These are phyloP conservation scores for Chrysogorgia sp. DNA, from an alignment of 92 coral and sea anemone species.

Conservation along the genomic window DNA sequence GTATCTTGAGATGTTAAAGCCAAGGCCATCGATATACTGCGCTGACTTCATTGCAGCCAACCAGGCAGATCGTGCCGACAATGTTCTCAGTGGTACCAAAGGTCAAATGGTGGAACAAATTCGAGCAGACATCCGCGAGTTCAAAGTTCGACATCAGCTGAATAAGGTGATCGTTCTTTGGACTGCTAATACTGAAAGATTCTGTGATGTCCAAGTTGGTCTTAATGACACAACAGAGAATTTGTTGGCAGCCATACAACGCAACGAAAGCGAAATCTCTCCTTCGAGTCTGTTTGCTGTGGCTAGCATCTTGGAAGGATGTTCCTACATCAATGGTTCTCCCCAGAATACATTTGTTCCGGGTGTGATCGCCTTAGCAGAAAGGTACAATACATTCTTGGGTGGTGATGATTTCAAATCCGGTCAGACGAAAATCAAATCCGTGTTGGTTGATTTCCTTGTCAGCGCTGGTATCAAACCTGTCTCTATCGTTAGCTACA, in stretches of 20 bases:
- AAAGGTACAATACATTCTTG: constrained; percentile 73
- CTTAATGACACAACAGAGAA: constrained; percentile 91
- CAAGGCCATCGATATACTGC: constrained; percentile 94
- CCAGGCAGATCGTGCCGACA: constrained; percentile 94
- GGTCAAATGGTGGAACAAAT: constrained; percentile 91
- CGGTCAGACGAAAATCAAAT: constrained; percentile 97
- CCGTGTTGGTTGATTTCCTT: constrained; percentile 95
- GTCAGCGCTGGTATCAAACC: constrained; percentile 99
- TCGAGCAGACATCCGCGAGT: constrained; percentile 86
- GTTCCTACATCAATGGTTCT: constrained; percentile 97
- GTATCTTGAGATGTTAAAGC: constrained; percentile 74
- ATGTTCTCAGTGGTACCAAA: constrained; percentile 81
- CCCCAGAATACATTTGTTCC: constrained; percentile 97
- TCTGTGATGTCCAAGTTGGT: constrained; percentile 85
- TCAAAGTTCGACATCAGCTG: constrained; percentile 68
- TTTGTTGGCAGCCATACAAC: constrained; percentile 75
- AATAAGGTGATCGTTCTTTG: constrained; percentile 93
- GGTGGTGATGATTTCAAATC: constrained; percentile 99
- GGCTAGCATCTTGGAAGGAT: constrained; percentile 91
- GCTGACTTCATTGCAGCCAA: constrained; percentile 98
- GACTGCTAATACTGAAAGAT: constrained; percentile 98
- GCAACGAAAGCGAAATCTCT: constrained; percentile 87
- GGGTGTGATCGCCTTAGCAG: constrained; percentile 88
- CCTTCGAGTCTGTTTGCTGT: constrained; percentile 96
- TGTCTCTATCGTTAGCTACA: constrained; percentile 96